Evolutionary conservation across 2,888 invertebrate species (phyloP).

Genomic region (Dicranocentrus wangi): DNA sequence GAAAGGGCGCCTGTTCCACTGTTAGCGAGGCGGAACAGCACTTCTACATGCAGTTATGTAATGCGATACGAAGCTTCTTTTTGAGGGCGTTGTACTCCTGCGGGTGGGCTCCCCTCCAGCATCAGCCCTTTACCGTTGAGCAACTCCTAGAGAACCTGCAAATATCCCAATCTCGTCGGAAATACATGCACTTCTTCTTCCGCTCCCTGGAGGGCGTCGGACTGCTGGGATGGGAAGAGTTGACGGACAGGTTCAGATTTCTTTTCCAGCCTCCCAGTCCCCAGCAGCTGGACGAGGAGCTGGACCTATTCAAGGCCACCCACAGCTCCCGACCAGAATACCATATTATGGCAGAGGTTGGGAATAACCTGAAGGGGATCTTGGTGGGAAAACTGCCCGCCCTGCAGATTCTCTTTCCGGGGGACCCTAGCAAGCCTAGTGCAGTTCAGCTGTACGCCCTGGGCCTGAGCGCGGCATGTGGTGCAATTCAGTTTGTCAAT

Average conservation of each 20-base stretch:
- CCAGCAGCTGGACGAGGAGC: neutral
- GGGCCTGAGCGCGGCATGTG: no score
- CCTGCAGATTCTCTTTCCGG: constrained; percentile 20
- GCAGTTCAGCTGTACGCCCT: no score
- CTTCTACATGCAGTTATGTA: neutral
- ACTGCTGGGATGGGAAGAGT: neutral
- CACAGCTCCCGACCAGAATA: neutral
- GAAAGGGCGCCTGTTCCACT: neutral
- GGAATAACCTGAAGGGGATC: neutral
- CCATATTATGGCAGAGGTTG: neutral
- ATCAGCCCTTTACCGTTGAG: neutral
- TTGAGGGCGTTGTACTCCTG: constrained; percentile 26
- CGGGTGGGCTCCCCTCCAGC: constrained; percentile 34
- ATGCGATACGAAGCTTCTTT: constrained; percentile 8
- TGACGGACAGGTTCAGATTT: neutral
- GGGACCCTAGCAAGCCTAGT: neutral
- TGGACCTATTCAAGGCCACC: neutral
- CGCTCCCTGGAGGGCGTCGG: neutral
- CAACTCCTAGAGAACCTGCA: neutral
- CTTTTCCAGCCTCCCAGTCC: neutral
- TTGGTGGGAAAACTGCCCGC: neutral
- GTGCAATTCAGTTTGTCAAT: neutral
- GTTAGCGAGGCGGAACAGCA: neutral
- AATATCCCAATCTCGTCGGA: neutral
- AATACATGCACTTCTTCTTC: constrained; percentile 30